A percentile compares a stretch with the other conserved stretches of the same genome.
Evolutionary conservation across 1,140 invertebrate genomes (phyloP).

Genomic region (Samia ricini): DNA sequence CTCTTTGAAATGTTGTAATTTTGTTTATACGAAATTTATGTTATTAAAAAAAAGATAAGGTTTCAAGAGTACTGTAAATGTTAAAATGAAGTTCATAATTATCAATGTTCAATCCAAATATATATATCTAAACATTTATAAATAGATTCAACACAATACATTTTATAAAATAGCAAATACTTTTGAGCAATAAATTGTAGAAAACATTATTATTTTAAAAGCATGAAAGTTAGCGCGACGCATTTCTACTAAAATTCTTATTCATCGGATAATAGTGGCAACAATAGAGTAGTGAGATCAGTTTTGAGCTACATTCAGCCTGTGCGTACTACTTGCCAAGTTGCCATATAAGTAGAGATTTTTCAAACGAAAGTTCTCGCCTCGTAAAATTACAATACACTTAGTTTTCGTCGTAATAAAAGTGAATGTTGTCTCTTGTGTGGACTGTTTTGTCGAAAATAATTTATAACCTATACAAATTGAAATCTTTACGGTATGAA

Average conservation of each 20-base stretch:
- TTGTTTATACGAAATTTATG: too few relatives aligned
- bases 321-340: conserved; percentile 9
- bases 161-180: too few relatives aligned
- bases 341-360: conserved; percentile 1
- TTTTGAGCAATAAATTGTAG: too few relatives aligned
- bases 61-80: too few relatives aligned
- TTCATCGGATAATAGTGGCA: conserved; percentile 49
- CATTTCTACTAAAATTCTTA: conserved; percentile 51
- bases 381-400: not conserved
- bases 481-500: conserved; percentile 22
- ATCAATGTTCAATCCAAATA: too few relatives aligned
- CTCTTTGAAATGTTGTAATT: too few relatives aligned
- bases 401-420: not conserved
- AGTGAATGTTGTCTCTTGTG: not conserved
- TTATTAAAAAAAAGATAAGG: too few relatives aligned
- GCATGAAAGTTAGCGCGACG: conserved; percentile 55
- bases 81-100: too few relatives aligned
- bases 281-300: conserved; percentile 71
- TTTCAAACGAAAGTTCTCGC: not conserved
- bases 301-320: conserved; percentile 26
- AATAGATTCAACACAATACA: too few relatives aligned
- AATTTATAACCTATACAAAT: not conserved
- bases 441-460: not conserved
- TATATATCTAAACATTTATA: too few relatives aligned
- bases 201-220: too few relatives aligned